A percentile compares a stretch with the other conserved stretches of the same genome.
Conservation (phyloP, 2,113 vertebrate species). For the Herpetotheres cachinnans region DNA sequence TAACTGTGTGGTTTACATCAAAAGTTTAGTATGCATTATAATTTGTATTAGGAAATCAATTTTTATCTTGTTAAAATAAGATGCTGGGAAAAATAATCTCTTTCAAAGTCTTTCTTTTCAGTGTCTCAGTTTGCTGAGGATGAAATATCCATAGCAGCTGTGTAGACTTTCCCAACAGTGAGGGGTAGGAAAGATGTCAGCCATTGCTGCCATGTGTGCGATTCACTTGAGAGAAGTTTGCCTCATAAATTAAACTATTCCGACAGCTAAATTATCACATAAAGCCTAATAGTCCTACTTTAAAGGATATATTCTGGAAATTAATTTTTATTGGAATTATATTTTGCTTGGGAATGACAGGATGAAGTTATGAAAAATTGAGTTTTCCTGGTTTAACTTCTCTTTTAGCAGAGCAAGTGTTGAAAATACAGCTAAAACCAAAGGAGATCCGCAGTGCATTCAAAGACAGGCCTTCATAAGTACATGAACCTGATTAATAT, state of each 20-base stretch:
- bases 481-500: background rate
- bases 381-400: background rate
- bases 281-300: background rate
- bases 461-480: background rate
- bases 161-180: background rate
- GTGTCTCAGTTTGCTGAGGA: background rate
- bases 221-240: background rate
- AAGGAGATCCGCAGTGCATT: background rate
- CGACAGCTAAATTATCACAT: background rate
- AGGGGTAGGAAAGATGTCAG: background rate
- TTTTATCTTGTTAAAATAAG: background rate
- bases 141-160: background rate
- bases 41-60: background rate
- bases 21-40: background rate
- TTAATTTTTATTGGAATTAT: background rate
- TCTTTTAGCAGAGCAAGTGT: background rate
- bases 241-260: conserved; percentile 25
- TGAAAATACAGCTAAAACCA: background rate
- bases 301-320: background rate
- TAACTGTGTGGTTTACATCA: background rate
- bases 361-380: conserved; percentile 26
- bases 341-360: background rate
- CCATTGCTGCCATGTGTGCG: background rate
- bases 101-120: background rate
- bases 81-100: background rate